Evolutionary conservation across 1,140 invertebrate species (phyloP).

Genomic region (Neuroterus valhalla): DNA sequence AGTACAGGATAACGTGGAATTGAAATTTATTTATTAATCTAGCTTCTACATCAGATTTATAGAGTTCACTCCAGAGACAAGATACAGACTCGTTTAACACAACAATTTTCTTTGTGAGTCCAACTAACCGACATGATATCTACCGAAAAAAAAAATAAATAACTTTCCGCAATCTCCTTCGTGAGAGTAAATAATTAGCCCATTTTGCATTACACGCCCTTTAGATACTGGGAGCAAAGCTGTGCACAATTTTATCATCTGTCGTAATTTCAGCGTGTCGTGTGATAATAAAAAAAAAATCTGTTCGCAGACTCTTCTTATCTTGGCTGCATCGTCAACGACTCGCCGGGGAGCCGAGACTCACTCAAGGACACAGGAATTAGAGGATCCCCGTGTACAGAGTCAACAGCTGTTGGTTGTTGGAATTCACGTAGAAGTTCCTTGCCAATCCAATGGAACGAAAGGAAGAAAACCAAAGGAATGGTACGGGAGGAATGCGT

Average conservation of each 20-base stretch:
- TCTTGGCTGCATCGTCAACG: constrained; percentile 19
- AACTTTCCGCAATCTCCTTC: constrained; percentile 1
- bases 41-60: no score
- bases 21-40: no score
- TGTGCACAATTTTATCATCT: constrained; percentile 26
- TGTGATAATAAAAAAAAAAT: constrained; percentile 26
- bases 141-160: not conserved
- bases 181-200: constrained; percentile 28
- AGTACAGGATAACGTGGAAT: no score
- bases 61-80: no score
- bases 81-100: no score
- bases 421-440: constrained; percentile 24
- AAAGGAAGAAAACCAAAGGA: constrained; percentile 29
- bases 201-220: constrained; percentile 29
- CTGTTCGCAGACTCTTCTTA: constrained; percentile 27
- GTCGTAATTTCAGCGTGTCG: constrained; percentile 22
- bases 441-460: constrained; percentile 9
- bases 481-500: constrained; percentile 3
- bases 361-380: constrained; percentile 28
- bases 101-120: not conserved
- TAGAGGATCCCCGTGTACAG: constrained; percentile 22
- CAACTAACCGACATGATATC: not conserved
- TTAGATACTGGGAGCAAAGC: constrained; percentile 17
- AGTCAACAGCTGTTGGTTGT: constrained; percentile 21
- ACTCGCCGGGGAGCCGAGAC: constrained; percentile 12